Evolutionary conservation across 2,888 invertebrate genomes (phyloP), one percentile per base, ranked within the genome.

Genomic region (Bursaphelenchus okinawaensis): DNA sequence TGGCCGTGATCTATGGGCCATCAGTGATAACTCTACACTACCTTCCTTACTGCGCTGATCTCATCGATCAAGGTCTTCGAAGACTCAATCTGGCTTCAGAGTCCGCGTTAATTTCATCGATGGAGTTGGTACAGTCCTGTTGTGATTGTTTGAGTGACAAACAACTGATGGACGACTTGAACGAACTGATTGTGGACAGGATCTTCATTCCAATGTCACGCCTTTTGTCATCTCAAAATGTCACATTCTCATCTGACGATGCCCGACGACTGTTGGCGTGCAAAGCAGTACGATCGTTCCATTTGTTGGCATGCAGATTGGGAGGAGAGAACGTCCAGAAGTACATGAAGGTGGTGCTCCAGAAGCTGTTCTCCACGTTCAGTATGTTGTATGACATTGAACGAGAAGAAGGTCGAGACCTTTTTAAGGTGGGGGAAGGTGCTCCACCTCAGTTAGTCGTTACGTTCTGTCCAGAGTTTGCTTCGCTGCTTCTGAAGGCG

Each of bases 21-120:
- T 90, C 91, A 79, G 87, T 93, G 67, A 89, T 93, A 78, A 86
- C 92, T 71, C 86, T 90, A 74, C 93, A 93, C 84, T 93, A 93
- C 84, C 86, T 93, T 70, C 91, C 92, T 0, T 92, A 92, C 82
- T 90, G 91, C 85, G 89, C 89, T 28, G 93, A 93, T 82, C 83
- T 93, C 68, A 78, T 83, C 65, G 88, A 89, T 1, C 87, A 91
- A 19, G 91, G 91, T 75, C 89, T 90, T 68, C 88, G 89, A 68
- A 88, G 91, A 69, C 85, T 94, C 71, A 92, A 92, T 0, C 85
- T 88, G 3, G 90, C 90, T 80, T 86, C 93, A 57, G 95, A 95
- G 86, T 91, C 91, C 20, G 92, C 91, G 4, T 87, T 92, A 7
- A 89, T 93, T 50, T 91, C 92, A 0, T 90, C 90, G 64, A 84